phyloP scores from a whole-genome alignment of 2,113 vertebrate genomes.

The Balaeniceps rex region DNA sequence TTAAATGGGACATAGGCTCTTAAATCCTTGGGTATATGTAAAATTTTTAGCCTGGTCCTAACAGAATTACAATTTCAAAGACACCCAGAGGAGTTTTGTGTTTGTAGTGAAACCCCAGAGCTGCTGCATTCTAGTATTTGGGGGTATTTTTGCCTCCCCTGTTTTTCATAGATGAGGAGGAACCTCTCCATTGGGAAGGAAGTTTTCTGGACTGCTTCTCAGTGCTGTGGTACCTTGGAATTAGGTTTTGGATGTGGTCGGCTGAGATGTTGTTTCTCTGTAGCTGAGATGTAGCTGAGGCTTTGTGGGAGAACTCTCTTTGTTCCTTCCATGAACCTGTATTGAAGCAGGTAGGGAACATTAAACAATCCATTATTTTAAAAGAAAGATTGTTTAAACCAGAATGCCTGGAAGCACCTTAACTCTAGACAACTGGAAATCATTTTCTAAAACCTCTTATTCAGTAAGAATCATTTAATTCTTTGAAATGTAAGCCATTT shows the following conservation, averaged over 20 bases:
- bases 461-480: constrained; percentile 58
- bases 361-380: background rate
- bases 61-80: background rate
- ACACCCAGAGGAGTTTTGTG: background rate
- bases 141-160: background rate
- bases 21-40: background rate
- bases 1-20: background rate
- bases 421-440: constrained; percentile 54
- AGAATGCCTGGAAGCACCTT: constrained; percentile 49
- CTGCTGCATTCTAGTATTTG: background rate
- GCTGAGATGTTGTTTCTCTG: background rate
- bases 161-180: background rate
- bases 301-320: background rate
- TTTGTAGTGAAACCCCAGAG: background rate
- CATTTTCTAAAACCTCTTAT: constrained; percentile 33
- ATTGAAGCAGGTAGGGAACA: constrained; percentile 4
- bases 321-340: background rate
- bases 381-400: constrained; percentile 49
- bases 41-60: background rate
- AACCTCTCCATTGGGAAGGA: background rate
- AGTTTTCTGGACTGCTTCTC: background rate
- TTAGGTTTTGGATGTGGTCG: background rate
- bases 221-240: background rate
- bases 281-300: background rate
- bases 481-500: constrained; percentile 67